Evolutionary conservation across 2,797 vertebrate genomes (phyloP), one percentile per base, ranked within the genome.

Genomic region (Glossophaga mutica): DNA sequence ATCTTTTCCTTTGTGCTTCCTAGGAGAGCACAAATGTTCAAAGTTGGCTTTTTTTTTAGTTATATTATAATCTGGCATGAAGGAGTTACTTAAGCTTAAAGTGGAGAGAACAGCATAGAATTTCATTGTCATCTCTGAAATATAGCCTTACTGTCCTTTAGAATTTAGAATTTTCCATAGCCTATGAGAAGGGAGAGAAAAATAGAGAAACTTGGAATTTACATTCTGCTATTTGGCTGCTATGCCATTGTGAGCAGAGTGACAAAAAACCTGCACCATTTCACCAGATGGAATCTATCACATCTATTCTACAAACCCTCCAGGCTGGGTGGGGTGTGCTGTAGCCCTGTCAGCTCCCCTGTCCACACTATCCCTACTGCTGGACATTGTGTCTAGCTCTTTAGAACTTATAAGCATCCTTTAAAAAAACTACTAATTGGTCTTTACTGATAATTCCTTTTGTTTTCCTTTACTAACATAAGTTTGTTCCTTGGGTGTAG

Each of bases 271-370:
- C 79, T 48, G 52, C 44, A 39, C 83, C n/a, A 0, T 92, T 95
- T 87, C 44, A 81, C 70, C 95, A 97, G 88, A 93, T 97, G 95
- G 95, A 95, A 81, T 90, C 46, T 37, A 94, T 96, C 55, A 19
- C 42, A 81, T 82, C 12, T 37, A 68, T 55, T 77, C 93, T 44
- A 73, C 94, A 96, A 85, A 44, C 11, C 32, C 70, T 83, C 46
- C 5, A 12, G 37, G 29, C 11, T 79, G 85, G 48, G 55, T 48
- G 42, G 44, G 29, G 46, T 87, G 46, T 2, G 34, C 21, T 26
- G 24, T 5, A 71, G 48, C 55, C 90, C 21, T 34, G 19, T 76
- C 77, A 62, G 22, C 34, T 70, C 39, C n/a, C 39, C 16, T 19
- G 39, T 65, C 78, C 77, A 86, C 55, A 94, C 48, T 5, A 55